A percentile compares a stretch with the other conserved stretches of the same genome.
Conservation (phyloP, 2,888 invertebrate species). For the Liopterus haemorrhoidalis region DNA sequence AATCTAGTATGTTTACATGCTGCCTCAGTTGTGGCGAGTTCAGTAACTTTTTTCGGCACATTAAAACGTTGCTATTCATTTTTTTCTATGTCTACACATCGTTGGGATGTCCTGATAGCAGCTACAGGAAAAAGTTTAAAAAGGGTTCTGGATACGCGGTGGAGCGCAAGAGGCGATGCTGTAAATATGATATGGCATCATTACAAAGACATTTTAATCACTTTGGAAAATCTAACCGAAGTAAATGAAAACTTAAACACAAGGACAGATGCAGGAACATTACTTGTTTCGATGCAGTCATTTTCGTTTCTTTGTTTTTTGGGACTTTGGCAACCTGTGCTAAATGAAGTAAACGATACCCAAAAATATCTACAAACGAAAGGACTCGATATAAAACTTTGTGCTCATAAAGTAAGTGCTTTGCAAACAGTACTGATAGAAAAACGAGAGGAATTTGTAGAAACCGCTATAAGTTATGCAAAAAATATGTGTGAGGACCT, state of each 20-base stretch:
- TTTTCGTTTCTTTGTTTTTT: conserved; percentile 3
- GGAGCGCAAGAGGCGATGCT: conserved; percentile 25
- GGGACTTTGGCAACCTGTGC: too few relatives aligned
- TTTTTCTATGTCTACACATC: conserved; percentile 23
- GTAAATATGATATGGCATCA: conserved; percentile 16
- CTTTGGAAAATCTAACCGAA: conserved; percentile 4
- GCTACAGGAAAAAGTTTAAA: conserved; percentile 26
- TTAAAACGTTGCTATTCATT: conserved; percentile 22
- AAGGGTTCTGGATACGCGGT: conserved; percentile 25
- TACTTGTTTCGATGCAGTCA: too few relatives aligned
- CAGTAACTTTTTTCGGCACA: conserved; percentile 29
- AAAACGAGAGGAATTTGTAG: too few relatives aligned
- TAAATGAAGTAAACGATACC: too few relatives aligned
- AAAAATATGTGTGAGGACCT: too few relatives aligned
- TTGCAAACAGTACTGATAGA: too few relatives aligned
- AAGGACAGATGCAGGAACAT: conserved; percentile 7
- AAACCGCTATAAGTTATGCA: too few relatives aligned
- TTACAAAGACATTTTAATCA: conserved; percentile 5
- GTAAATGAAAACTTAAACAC: conserved; percentile 18
- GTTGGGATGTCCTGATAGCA: conserved; percentile 25
- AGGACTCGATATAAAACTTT: too few relatives aligned
- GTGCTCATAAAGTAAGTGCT: too few relatives aligned
- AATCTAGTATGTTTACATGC: conserved; percentile 30
- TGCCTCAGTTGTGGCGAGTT: conserved; percentile 26
- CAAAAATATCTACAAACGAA: too few relatives aligned